Evolutionary conservation across 2,797 vertebrate species (phyloP).

Genomic region (Parauchenoglanis ngamensis): DNA sequence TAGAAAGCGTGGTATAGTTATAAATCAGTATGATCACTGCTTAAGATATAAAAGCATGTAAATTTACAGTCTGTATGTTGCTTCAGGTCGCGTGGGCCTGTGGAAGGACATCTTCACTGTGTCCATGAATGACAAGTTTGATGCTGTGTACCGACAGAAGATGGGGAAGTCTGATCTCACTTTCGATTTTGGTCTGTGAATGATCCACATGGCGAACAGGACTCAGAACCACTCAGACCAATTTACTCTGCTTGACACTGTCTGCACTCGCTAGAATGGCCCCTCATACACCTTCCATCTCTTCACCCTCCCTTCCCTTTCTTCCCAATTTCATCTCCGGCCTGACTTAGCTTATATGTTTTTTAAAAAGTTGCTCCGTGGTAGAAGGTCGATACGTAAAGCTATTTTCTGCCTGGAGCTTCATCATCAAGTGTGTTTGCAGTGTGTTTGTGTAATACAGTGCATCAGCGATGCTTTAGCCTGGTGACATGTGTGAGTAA

Average conservation of each 20-base stretch:
- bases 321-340: constrained; percentile 10
- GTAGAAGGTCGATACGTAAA: constrained; percentile 1
- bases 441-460: constrained; percentile 40
- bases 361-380: constrained; percentile 4
- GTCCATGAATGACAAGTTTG: constrained; percentile 98
- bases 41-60: not conserved
- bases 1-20: not conserved
- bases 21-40: not conserved
- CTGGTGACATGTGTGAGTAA: constrained; percentile 43
- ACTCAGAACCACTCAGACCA: constrained; percentile 41
- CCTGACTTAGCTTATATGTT: constrained; percentile 38
- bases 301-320: not conserved
- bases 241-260: constrained; percentile 41
- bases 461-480: constrained; percentile 48
- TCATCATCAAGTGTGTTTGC: constrained; percentile 35
- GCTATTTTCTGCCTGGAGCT: constrained; percentile 10
- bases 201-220: constrained; percentile 20
- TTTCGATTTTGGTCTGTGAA: constrained; percentile 92
- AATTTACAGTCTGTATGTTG: constrained; percentile 57
- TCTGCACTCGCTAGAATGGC: constrained; percentile 31
- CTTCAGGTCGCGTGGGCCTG: constrained; percentile 88
- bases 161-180: constrained; percentile 94
- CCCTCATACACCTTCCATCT: not conserved
- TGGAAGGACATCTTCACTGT: constrained; percentile 99
- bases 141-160: constrained; percentile 92